Conservation (phyloP, 2,113 vertebrate genomes). For the Gymnogyps californianus region DNA sequence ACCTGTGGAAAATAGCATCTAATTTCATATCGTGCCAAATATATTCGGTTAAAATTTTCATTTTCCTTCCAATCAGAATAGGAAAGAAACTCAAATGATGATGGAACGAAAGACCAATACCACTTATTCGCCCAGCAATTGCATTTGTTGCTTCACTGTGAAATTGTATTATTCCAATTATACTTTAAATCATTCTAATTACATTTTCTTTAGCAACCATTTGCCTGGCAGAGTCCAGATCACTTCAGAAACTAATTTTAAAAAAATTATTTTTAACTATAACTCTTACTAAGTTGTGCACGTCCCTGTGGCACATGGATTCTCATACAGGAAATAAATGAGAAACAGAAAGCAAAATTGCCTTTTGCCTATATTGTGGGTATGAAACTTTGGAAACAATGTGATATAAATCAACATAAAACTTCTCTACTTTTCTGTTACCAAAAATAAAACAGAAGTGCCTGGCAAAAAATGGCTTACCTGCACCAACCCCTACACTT, state of each 20-base stretch:
- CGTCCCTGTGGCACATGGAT: not conserved
- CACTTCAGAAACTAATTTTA: not conserved
- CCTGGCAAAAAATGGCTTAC: not conserved
- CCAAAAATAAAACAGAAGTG: not conserved
- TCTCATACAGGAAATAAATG: not conserved
- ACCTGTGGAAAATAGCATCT: not conserved
- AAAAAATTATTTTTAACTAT: not conserved
- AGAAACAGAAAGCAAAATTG: not conserved
- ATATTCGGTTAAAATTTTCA: not conserved
- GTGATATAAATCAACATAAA: not conserved
- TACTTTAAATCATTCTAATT: not conserved
- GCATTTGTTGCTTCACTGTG: not conserved
- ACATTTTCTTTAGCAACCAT: not conserved
- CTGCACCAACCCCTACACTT: not conserved
- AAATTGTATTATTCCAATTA: not conserved
- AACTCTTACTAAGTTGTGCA: not conserved
- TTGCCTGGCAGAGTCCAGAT: not conserved
- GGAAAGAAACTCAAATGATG: not conserved
- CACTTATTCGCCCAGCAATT: not conserved
- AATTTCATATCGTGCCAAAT: not conserved
- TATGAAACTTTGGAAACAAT: not conserved
- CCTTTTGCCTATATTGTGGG: not conserved
- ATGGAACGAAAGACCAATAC: not conserved
- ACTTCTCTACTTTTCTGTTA: not conserved
- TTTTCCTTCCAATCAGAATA: not conserved